These are phyloP conservation scores for Hirudo medicinalis DNA, from an alignment of 1,140 invertebrate genomes.

Conservation along the genomic window DNA sequence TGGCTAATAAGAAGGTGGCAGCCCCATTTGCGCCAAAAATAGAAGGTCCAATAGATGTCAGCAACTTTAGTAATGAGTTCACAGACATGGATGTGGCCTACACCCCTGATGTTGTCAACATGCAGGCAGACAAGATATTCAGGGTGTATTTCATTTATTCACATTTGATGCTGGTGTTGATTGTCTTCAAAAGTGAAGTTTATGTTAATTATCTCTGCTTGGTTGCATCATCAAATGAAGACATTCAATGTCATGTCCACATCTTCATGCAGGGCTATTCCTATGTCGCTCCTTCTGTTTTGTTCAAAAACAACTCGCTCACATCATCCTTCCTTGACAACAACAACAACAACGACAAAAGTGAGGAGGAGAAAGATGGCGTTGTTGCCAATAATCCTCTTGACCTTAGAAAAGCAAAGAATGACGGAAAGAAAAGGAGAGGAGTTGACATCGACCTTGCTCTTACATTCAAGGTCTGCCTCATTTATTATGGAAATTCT, in stretches of 20 bases:
- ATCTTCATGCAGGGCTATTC: conserved; percentile 63
- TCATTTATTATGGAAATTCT: neutral
- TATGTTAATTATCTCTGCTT: no score
- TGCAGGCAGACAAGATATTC: conserved; percentile 72
- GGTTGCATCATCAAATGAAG: no score
- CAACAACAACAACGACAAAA: neutral
- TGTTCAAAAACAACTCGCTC: conserved; percentile 71
- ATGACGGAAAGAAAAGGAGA: neutral
- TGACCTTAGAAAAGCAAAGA: neutral
- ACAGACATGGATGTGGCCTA: conserved; percentile 75
- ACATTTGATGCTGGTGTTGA: no score
- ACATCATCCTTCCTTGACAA: conserved; percentile 38
- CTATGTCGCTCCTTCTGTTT: conserved; percentile 79
- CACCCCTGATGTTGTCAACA: conserved; percentile 71
- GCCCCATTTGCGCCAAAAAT: conserved; percentile 88
- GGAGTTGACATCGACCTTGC: conserved; percentile 1
- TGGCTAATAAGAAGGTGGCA: conserved; percentile 69
- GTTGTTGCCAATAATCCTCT: neutral
- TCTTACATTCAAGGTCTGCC: conserved; percentile 23
- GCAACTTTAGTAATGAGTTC: conserved; percentile 91
- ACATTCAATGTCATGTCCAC: neutral
- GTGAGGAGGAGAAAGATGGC: neutral
- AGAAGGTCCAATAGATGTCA: conserved; percentile 69
- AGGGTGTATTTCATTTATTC: conserved; percentile 45
- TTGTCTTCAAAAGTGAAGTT: no score